A percentile compares a stretch with the other conserved stretches of the same genome.
phyloP scores from a whole-genome alignment of 1,140 invertebrate genomes.

The Drosophila mauritiana region DNA sequence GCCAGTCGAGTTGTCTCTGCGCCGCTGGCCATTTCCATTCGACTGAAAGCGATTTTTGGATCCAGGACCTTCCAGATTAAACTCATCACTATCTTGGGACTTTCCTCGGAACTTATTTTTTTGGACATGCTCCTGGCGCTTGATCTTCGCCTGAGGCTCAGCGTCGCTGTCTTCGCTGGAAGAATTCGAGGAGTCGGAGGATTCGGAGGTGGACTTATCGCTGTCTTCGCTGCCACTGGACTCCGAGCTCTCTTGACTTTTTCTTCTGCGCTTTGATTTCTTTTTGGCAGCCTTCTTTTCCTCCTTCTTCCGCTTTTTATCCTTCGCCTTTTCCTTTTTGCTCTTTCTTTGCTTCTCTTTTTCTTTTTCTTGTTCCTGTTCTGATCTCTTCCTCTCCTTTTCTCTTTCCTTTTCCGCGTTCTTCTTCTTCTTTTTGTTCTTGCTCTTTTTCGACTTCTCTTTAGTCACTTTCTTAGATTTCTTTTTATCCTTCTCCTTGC shows the following conservation, averaged over 20 bases:
- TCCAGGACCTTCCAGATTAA: conserved; percentile 52
- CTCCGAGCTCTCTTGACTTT: conserved; percentile 48
- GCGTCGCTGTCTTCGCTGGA: conserved; percentile 40
- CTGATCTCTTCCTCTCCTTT: conserved; percentile 8
- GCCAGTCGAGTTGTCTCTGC: conserved; percentile 10
- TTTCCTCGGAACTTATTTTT: conserved; percentile 26
- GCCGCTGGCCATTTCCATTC: conserved; percentile 47
- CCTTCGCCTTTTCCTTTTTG: conserved; percentile 23
- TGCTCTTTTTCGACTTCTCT: conserved; percentile 25
- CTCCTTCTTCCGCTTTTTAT: conserved; percentile 6
- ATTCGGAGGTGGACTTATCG: conserved; percentile 25
- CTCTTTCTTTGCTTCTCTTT: conserved; percentile 33
- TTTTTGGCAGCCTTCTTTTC: conserved; percentile 32
- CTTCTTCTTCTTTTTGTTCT: conserved; percentile 48
- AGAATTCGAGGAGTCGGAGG: conserved; percentile 28
- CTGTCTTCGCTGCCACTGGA: conserved; percentile 46
- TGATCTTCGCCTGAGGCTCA: conserved; percentile 41
- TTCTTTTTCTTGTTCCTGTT: conserved; percentile 27
- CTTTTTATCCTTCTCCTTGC: conserved; percentile 55
- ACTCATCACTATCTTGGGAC: conserved; percentile 50
- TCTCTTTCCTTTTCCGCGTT: conserved; percentile 47
- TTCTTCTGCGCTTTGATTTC: conserved; percentile 51
- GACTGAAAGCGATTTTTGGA: conserved; percentile 17
- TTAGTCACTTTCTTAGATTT: conserved; percentile 45
- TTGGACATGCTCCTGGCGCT: conserved; percentile 42